These are phyloP conservation scores for Frieseomelitta varia DNA, from an alignment of 1,140 invertebrate species.

Conservation along the genomic window DNA sequence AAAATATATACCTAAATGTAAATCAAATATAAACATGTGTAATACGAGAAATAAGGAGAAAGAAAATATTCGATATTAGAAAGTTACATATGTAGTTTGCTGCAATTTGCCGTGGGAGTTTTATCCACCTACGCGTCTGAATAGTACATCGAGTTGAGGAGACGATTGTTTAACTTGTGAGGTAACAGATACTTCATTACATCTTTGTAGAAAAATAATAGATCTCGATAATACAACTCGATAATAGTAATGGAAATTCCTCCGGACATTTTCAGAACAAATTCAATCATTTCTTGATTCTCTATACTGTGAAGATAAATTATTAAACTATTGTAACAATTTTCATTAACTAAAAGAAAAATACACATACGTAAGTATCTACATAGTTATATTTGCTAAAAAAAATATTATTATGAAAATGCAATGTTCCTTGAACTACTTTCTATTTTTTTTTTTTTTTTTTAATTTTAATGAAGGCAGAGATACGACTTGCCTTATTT, in stretches of 20 bases:
- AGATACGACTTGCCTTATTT: neutral
- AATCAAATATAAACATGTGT: neutral
- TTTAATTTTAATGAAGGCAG: no score
- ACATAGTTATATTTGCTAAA: no score
- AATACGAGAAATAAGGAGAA: neutral
- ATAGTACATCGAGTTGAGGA: neutral
- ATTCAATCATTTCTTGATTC: no score
- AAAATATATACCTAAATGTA: neutral
- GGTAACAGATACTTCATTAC: neutral
- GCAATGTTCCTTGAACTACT: no score
- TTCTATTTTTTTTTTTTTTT: no score
- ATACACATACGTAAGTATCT: no score
- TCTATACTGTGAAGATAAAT: no score
- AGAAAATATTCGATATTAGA: neutral
- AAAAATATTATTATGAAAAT: no score
- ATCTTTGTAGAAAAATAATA: neutral
- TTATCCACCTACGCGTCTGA: neutral
- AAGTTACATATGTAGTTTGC: neutral
- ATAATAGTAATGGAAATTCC: neutral
- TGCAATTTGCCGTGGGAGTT: neutral
- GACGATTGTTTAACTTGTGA: neutral
- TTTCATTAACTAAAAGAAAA: no score
- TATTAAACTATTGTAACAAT: no score
- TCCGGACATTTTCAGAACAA: no score
- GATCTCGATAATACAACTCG: no score